Conservation (phyloP, 2,888 invertebrate species). For the Sarcophaga variegata region DNA sequence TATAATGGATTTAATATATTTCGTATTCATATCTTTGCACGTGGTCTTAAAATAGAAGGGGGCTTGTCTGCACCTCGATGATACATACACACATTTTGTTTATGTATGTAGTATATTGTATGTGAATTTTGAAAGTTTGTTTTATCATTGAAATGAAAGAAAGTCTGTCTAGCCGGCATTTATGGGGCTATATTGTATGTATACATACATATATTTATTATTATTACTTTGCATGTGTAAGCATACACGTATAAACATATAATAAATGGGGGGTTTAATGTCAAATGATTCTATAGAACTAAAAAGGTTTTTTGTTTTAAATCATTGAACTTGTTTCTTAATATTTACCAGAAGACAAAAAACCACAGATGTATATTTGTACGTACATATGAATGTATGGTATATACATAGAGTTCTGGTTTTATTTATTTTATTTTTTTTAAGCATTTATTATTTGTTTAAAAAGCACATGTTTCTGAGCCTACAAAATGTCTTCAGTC, state of each 20-base stretch:
- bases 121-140: no score
- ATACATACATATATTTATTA: no score
- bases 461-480: not conserved
- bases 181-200: no score
- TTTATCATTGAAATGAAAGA: no score
- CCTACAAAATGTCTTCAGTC: not conserved
- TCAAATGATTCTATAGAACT: not conserved
- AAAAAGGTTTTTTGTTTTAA: not conserved
- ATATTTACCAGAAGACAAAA: not conserved
- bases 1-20: not conserved
- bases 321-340: constrained; percentile 16
- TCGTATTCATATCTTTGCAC: not conserved
- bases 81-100: not conserved
- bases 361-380: no score
- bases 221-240: no score
- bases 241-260: no score
- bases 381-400: not conserved
- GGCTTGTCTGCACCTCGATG: not conserved
- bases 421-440: not conserved
- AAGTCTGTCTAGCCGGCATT: no score
- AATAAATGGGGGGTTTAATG: not conserved
- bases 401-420: not conserved
- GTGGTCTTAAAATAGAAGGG: constrained; percentile 1
- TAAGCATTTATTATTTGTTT: not conserved
- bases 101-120: not conserved